Percentiles rank a stretch among this genome's conserved stretches.
These are phyloP conservation scores for Atta colombica DNA, from an alignment of 1,140 invertebrate species.

Conservation along the genomic window DNA sequence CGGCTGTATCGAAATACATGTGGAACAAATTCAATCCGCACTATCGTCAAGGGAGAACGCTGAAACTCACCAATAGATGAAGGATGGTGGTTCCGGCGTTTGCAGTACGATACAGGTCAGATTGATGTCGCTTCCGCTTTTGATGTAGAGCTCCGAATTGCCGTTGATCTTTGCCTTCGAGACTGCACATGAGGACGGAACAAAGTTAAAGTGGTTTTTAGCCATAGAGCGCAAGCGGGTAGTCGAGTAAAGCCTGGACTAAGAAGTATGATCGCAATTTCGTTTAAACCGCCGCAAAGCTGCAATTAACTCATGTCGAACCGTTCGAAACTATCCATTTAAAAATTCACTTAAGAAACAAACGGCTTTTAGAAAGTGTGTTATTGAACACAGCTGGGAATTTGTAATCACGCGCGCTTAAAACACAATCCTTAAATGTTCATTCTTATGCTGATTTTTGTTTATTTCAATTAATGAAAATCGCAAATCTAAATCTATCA, in stretches of 20 bases:
- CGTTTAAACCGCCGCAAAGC: slow-evolving; percentile 45
- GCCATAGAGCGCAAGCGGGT: neutral
- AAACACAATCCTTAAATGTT: neutral
- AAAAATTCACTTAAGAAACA: slow-evolving; percentile 45
- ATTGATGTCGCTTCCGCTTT: slow-evolving; percentile 96
- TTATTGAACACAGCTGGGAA: neutral
- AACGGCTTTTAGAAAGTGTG: slow-evolving; percentile 7
- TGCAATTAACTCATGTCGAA: slow-evolving; percentile 52
- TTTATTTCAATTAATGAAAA: neutral
- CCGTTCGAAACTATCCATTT: neutral
- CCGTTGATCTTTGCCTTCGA: slow-evolving; percentile 95
- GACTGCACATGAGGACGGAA: slow-evolving; percentile 89
- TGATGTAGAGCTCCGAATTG: slow-evolving; percentile 94
- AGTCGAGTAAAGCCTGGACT: slow-evolving; percentile 22
- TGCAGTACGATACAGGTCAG: slow-evolving; percentile 95
- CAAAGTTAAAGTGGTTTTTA: slow-evolving; percentile 62
- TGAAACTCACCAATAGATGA: slow-evolving; percentile 93
- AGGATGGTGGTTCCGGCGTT: slow-evolving; percentile 95
- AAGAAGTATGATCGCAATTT: slow-evolving; percentile 54
- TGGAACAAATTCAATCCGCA: slow-evolving; percentile 49
- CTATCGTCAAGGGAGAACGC: slow-evolving; percentile 54
- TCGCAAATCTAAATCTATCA: neutral
- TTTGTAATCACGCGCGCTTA: slow-evolving; percentile 7
- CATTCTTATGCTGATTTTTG: neutral
- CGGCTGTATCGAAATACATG: slow-evolving; percentile 14